Evolutionary conservation across 64 coral and sea anemone species (phyloP), one percentile per base, ranked within the genome.

Genomic region (Dendronephthya gigantea): DNA sequence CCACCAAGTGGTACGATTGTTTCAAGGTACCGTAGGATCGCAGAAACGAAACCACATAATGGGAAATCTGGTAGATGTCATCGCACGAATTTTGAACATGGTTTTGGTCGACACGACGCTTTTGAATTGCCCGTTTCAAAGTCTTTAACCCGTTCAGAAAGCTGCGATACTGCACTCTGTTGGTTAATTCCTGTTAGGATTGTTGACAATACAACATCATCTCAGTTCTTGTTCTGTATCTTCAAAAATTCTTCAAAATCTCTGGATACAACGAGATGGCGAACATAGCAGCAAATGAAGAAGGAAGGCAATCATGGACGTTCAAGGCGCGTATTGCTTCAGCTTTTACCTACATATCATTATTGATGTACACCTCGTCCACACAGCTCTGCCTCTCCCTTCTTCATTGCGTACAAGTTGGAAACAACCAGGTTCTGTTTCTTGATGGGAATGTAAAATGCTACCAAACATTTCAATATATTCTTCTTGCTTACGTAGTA

Each of bases 391-490:
- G 32, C 13, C 36, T 79, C 72, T 36, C 32, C 10, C 36, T 79
- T 19, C 32, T 79, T 29, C 36, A 79, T 19, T 79, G 72, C 10
- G 72, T 79, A 36, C 31, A 29, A 34, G 15, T 79, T 28, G 36
- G 29, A 17, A 12, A 34, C 15, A 13, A 12, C 9, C 30, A 33
- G 28, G 72, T 79, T 29, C 29, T 79, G 22, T 79, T 79, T 79
- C 30, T 79, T 79, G 72, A 79, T 79, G 72, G 72, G 3, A 36
- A 34, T 33, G 22, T 79, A 16, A 39, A 79, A 39, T 79, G 72
- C 28, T 79, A 79, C 72, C 4, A 79, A 79, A 35, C 72, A 36
- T 39, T 79, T 39, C 72, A 79, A 79, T 79, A 79, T 39, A 36
- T 79, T 39, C 72, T 79, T 39, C 19, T 79, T 34, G 72, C 32